phyloP scores from a whole-genome alignment of 2,113 vertebrate species.

The Saguinus midas region DNA sequence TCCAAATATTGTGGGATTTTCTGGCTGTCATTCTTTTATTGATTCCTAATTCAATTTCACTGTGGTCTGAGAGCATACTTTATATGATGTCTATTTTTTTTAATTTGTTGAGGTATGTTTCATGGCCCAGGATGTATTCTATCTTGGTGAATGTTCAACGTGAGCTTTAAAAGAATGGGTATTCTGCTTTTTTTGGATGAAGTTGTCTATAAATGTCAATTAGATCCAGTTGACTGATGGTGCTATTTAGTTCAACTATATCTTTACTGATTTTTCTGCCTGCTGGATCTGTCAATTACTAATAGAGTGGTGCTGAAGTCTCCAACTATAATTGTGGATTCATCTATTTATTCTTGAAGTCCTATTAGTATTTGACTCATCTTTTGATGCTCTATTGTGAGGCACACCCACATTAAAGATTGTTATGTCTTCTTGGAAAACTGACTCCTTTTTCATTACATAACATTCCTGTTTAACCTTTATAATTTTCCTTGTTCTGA shows the following conservation, averaged over 20 bases:
- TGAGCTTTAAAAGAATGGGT: slow-evolving; percentile 56
- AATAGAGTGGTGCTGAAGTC: slow-evolving; percentile 28
- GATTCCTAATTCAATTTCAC: slow-evolving; percentile 46
- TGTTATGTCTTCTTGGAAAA: background rate
- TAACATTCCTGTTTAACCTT: background rate
- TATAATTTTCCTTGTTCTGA: slow-evolving; percentile 14
- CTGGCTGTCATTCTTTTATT: slow-evolving; percentile 12
- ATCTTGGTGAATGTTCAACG: slow-evolving; percentile 36
- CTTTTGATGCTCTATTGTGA: background rate
- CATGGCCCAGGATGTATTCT: slow-evolving; percentile 27
- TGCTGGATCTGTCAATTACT: slow-evolving; percentile 41
- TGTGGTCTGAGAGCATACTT: slow-evolving; percentile 23
- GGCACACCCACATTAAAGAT: background rate
- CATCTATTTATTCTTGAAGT: background rate
- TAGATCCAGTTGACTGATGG: slow-evolving; percentile 48
- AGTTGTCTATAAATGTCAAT: slow-evolving; percentile 61
- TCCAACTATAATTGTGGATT: slow-evolving; percentile 14
- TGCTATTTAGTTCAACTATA: slow-evolving; percentile 52
- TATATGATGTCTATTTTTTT: slow-evolving; percentile 19
- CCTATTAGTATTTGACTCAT: slow-evolving; percentile 5
- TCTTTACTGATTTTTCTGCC: slow-evolving; percentile 60
- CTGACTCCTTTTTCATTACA: slow-evolving; percentile 25
- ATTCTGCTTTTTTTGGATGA: slow-evolving; percentile 50
- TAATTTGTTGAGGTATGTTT: slow-evolving; percentile 54
- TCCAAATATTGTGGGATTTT: slow-evolving; percentile 26